Conservation (phyloP, 2,113 vertebrate genomes). For the Tyrannus savana region DNA sequence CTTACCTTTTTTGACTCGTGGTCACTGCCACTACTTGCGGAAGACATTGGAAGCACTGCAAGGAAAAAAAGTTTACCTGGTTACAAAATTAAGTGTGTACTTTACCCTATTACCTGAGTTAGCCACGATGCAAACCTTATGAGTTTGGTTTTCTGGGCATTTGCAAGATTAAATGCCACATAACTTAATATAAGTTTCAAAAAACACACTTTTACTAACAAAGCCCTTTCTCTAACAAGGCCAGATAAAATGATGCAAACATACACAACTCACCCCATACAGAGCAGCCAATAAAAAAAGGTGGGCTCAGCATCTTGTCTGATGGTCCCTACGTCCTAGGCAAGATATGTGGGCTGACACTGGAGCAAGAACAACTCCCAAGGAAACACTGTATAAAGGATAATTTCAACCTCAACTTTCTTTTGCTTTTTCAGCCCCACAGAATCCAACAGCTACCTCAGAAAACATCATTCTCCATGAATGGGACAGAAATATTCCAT, state of each 20-base stretch:
- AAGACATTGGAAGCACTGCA: slow-evolving; percentile 72
- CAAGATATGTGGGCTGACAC: rapidly evolving
- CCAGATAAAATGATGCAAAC: rapidly evolving
- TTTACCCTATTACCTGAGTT: background rate
- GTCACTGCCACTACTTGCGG: slow-evolving; percentile 46
- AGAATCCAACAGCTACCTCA: background rate
- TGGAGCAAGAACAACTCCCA: background rate
- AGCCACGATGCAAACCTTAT: background rate
- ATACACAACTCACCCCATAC: rapidly evolving
- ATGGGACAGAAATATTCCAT: background rate
- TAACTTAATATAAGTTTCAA: background rate
- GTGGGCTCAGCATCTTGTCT: background rate
- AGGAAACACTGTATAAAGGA: background rate
- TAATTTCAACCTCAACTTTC: background rate
- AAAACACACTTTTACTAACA: background rate
- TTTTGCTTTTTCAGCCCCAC: background rate
- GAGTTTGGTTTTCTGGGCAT: background rate
- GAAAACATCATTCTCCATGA: background rate
- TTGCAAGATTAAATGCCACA: background rate
- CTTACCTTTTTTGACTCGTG: slow-evolving; percentile 56
- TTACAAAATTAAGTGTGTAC: rapidly evolving
- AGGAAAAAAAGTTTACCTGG: background rate
- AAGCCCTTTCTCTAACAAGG: background rate
- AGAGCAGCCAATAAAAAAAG: background rate
- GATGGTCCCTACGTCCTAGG: background rate